Base-by-base conservation (phyloP, 2,888 invertebrate genomes). In the Plagodis pulveraria region DNA sequence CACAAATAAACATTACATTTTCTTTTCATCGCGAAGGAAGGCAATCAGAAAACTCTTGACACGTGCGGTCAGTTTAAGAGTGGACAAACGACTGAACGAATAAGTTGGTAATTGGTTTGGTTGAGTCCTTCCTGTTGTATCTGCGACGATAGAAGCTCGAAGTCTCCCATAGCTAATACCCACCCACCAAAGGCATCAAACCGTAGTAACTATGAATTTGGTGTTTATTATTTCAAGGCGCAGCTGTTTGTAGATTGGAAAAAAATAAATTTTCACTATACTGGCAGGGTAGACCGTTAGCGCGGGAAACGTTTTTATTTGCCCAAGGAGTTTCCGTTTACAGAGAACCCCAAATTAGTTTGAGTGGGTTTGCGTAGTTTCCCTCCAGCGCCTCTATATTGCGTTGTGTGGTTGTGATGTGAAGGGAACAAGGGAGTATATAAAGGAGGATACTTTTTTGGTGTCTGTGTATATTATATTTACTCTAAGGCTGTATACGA, bases 51-150 rank as follows among this genome's bases (percentile, higher is more conserved):
- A 69, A 67, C 72, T 58, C 63, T 60, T 58, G 62, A 71, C 69
- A 71, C 83, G 78, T 68, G 78, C 75, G 79, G 58, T 58, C 77
- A 63, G 70, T 56, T 54, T 77, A 73, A 55, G 64, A 71, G 77
- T 74, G 71, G 73, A 71, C 64, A 70, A 61, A 69, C 76, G 73
- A 84, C 85, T 85, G 81, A 65, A 65, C 65, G 70, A 70, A 65
- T 22, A 22, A 22, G 22, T 22, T 22, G 22, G 22, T 22, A 22
- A 4, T 22, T 22, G 22, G 22, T 22, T 22, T 22, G 22, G 22
- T 22, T 22, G 22, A 22, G 1, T 22, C 22, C 22, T 22, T 22
- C 22, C 22, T 22, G 22, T 4, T 22, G 22, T 22, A 22, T 22
- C 22, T 22, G 1, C 22, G 22, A 1, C 22, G 22, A 22, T 22